Base-by-base conservation (phyloP, 2,113 vertebrate species). In the Glaucidium brasilianum region DNA sequence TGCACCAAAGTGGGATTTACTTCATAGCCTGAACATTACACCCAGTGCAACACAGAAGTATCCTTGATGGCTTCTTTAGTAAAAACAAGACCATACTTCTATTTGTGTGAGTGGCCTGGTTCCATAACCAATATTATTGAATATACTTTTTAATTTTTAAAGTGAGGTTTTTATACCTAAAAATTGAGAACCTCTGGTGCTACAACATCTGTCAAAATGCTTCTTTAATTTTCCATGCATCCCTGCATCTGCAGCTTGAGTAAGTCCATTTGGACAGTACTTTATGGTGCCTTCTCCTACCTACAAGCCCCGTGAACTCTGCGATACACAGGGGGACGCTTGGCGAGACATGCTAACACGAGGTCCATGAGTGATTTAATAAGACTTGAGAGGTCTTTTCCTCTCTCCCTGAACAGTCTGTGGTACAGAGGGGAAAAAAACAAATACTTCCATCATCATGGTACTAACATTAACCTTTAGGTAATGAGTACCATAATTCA, bases 391-490 rank as follows among this genome's bases (percentile, higher is more conserved):
- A n/a, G 7, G 4, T 18, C 77, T 55, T 79, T 91, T 72, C 22
- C 62, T 79, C 55, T 92, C 64, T 59, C 23, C 47, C 45, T 30
- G 67, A 93, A 88, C 81, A 76, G 56, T 41, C n/a, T 41, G 32
- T 67, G 53, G 53, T 55, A 72, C 15, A 79, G 49, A 76, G 59
- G 27, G 25, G 26, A 69, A 74, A 92, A 93, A 95, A 35, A 19
- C 43, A 71, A 86, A 80, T 73, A 76, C 27, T 83, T 85, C 58
- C 17, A 68, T 75, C 43, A 56, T 30, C 50, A 64, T 59, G 55
- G 34, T 43, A 80, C 29, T 58, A 83, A 85, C 77, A 67, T 83
- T 96, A 96, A 92, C 88, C 93, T 96, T 96, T 93, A 85, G 85
- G 62, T 95, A 95, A 96, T 37, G 69, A 91, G 59, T 59, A 71